A percentile compares a stretch with the other conserved stretches of the same genome.
Conservation (phyloP, 2,797 vertebrate genomes). For the Gallirallus australis region DNA sequence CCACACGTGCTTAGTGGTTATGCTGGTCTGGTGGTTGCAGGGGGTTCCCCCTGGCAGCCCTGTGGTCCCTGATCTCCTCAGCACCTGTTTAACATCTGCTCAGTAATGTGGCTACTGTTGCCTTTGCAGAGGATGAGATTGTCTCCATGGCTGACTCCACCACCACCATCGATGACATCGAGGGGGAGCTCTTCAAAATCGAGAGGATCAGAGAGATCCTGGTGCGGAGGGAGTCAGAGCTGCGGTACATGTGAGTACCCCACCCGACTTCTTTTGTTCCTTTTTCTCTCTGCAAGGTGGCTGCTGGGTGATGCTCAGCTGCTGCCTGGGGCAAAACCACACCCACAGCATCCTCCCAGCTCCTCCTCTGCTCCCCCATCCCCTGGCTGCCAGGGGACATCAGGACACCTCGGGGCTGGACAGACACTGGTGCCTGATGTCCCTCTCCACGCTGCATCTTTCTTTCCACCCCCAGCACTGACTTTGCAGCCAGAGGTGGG, state of each 20-base stretch:
- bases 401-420: background rate
- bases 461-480: background rate
- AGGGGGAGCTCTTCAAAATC: conserved; percentile 90
- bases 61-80: background rate
- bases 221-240: conserved; percentile 90
- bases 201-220: conserved; percentile 88
- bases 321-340: too few species aligned
- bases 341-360: too few species aligned
- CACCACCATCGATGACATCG: conserved; percentile 85
- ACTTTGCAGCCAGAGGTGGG: background rate
- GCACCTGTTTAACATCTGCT: background rate
- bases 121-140: conserved; percentile 77
- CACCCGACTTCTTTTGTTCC: too few species aligned
- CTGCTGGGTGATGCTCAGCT: too few species aligned
- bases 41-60: background rate
- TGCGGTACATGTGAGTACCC: conserved; percentile 90
- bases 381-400: background rate
- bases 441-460: rapidly evolving
- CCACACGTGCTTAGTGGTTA: background rate
- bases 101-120: background rate
- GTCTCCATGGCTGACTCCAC: conserved; percentile 91
- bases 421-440: background rate
- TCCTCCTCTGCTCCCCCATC: background rate
- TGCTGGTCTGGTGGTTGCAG: background rate
- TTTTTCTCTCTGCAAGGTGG: too few species aligned